Conservation (phyloP, 2,797 vertebrate genomes). For the Hypotaenidia okinawae region DNA sequence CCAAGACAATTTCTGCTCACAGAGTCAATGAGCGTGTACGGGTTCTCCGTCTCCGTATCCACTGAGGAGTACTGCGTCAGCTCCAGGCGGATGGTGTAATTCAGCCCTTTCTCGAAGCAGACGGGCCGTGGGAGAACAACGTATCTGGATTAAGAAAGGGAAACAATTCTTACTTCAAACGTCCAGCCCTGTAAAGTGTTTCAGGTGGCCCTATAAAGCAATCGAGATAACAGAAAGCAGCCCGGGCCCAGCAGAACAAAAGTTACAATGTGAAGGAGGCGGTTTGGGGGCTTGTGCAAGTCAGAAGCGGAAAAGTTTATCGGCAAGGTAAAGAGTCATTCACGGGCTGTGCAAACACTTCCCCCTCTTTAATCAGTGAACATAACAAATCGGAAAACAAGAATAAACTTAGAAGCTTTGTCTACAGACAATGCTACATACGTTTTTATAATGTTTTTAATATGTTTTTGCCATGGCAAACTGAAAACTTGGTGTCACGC, state of each 20-base stretch:
- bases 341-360: slow-evolving; percentile 30
- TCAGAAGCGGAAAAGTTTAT: slow-evolving; percentile 4
- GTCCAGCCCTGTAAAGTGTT: neutral
- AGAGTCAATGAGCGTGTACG: slow-evolving; percentile 94
- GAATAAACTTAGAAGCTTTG: neutral
- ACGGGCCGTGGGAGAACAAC: slow-evolving; percentile 87
- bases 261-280: neutral
- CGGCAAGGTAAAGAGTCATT: neutral
- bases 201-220: slow-evolving; percentile 26
- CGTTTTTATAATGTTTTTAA: neutral
- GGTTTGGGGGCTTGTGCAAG: neutral
- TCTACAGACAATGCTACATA: neutral
- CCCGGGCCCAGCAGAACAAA: neutral
- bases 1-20: slow-evolving; percentile 78
- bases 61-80: slow-evolving; percentile 88
- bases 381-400: neutral
- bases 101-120: slow-evolving; percentile 92
- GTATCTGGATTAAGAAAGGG: slow-evolving; percentile 76
- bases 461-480: neutral
- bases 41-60: slow-evolving; percentile 85
- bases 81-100: slow-evolving; percentile 92
- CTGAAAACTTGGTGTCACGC: neutral
- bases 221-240: neutral
- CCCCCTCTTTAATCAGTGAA: neutral
- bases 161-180: slow-evolving; percentile 14